phyloP scores from a whole-genome alignment of 2,113 vertebrate genomes.

The Oriolus oriolus region DNA sequence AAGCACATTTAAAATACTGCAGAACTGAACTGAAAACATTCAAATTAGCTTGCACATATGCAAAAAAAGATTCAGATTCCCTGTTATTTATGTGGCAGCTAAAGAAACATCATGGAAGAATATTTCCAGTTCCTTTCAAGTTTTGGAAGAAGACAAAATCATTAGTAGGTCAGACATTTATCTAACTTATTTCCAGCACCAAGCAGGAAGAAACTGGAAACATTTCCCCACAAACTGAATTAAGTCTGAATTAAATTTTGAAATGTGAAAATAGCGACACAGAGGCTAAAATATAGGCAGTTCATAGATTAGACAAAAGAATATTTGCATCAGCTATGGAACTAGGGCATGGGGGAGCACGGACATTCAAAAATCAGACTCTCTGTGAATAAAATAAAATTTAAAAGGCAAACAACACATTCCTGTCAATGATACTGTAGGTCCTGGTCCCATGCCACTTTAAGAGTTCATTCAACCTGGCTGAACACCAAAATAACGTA shows the following conservation, averaged over 20 bases:
- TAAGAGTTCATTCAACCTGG: neutral
- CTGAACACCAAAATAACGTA: neutral
- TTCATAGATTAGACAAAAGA: neutral
- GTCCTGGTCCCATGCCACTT: neutral
- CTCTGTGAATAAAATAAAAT: neutral
- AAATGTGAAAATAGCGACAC: neutral
- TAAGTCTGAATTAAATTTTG: neutral
- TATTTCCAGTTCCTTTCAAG: neutral
- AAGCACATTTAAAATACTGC: neutral
- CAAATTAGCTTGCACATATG: neutral
- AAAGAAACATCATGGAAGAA: neutral
- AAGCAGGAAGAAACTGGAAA: neutral
- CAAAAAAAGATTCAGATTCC: neutral
- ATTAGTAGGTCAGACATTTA: neutral
- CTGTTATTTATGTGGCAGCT: neutral
- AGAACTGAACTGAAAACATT: neutral
- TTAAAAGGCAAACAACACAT: neutral
- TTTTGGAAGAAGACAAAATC: neutral
- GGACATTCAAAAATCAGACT: neutral
- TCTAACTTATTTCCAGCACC: neutral
- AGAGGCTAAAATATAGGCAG: neutral
- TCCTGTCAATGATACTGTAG: neutral
- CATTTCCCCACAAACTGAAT: neutral
- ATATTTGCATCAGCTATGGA: neutral
- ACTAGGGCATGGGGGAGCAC: accelerated